Evolutionary conservation across 37 sponge, comb jelly and placozoan species (phyloP), one percentile per base, ranked within the genome.

Genomic region (Cladorhizidae sp.): DNA sequence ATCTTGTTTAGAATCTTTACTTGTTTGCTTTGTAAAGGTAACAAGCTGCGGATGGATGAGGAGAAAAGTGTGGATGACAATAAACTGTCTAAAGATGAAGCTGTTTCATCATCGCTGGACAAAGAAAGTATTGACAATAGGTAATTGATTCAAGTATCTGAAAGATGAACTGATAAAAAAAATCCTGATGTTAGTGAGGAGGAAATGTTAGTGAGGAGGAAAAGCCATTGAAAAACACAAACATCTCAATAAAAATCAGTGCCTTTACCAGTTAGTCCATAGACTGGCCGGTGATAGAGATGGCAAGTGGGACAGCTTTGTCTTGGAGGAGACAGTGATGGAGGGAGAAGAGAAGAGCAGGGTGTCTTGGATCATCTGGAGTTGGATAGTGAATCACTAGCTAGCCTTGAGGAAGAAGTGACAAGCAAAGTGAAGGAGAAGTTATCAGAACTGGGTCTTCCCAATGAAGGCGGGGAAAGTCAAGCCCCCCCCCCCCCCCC

Each of bases 381-480:
- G 71, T 39, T 80, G 57, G 83, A 82, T 64, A 65, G 32, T 43
- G 83, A 82, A 49, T 23, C 64, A 33, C 62, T 82, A n/a, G 50
- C 36, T 21, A 49, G 73, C 11, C 26, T 82, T 31, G 83, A 64
- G 65, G 73, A 75, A 39, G 74, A 73, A 31, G 20, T 82, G 15
- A 29, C 40, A 3, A 50, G 45, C 49, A 45, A 84, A 37, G 15
- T 84, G 25, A 52, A 84, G 31, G 45, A 76, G 77, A 20, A 6
- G 18, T 41, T 79, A 15, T 29, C 52, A 58, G 45, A 76, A 12
- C 22, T 41, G 1, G 77, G 62, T n/a, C 26, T 76, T 31, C 51
- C n/a, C 12, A 29, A 6, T 57, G 39, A 75, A 23, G 75, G 75
- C 56, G 35, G 21, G n/a, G 33, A 40, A n/a, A n/a, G n/a, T n/a